phyloP scores from a whole-genome alignment of 2,888 invertebrate genomes.

The Spilosoma lubricipeda region DNA sequence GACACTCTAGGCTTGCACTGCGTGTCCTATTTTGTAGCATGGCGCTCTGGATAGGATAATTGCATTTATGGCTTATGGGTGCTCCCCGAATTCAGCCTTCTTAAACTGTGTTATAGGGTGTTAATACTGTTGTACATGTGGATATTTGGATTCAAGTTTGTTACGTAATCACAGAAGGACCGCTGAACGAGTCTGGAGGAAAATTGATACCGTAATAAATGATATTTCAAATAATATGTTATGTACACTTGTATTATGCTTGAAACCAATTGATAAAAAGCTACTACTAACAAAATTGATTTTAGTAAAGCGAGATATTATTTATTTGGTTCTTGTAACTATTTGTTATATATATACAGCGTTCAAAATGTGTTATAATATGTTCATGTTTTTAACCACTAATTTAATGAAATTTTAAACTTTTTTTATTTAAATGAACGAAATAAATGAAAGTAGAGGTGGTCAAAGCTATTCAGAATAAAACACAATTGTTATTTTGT shows the following conservation, averaged over 20 bases:
- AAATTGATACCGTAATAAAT: not conserved
- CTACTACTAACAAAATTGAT: not conserved
- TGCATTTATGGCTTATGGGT: slow-evolving; percentile 28
- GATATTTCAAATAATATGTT: not conserved
- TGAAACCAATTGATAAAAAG: not conserved
- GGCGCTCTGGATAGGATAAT: slow-evolving; percentile 28
- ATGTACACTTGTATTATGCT: too few relatives aligned
- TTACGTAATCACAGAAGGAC: not conserved
- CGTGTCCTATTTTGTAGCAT: slow-evolving; percentile 22
- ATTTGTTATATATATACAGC: too few relatives aligned
- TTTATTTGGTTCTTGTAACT: too few relatives aligned
- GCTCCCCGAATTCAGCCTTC: not conserved
- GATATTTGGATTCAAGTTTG: not conserved
- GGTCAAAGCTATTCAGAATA: not conserved
- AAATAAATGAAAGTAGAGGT: not conserved
- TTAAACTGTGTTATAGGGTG: not conserved
- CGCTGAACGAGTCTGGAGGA: not conserved
- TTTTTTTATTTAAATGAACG: too few relatives aligned
- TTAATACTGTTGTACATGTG: not conserved
- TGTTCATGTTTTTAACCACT: too few relatives aligned
- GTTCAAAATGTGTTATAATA: too few relatives aligned
- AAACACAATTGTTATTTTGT: not conserved
- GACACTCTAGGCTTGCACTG: slow-evolving; percentile 46
- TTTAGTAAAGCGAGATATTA: not conserved
- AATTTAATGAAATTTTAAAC: too few relatives aligned